Base-by-base conservation (phyloP, 2,888 invertebrate species). In the Xestia xanthographa region DNA sequence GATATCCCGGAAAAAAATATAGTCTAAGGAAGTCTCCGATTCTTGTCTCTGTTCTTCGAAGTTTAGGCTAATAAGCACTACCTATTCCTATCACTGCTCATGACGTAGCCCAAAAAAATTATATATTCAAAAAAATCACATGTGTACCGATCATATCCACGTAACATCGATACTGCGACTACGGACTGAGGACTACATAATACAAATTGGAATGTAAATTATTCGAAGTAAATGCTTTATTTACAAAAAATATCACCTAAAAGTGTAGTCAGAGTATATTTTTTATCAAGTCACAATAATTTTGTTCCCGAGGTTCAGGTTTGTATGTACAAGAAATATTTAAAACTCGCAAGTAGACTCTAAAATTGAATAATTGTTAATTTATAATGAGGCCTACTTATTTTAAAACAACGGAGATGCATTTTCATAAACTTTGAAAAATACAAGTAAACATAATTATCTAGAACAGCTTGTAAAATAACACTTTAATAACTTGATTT, bases 181-280 rank as follows among this genome's bases (percentile, higher is more conserved):
- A 90, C 86, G 92, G 92, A 94, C 92, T 93, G 93, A 93, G 92
- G 91, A 85, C 80, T 88, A 91, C 77, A 88, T 86, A 82, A 87
- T 92, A 93, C 80, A 91, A 90, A 92, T 87, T 95, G 95, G 95
- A 95, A 95, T 95, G 95, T 95, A 91, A 80, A 86, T 84, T 89
- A 92, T 89, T 91, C 86, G 85, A 93, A 92, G 89, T 95, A 95
- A 95, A 95, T 94, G 94, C 94, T 91, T 89, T 90, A 89, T 89
- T 87, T 92, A 91, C 89, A 92, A 91, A 91, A 91, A 90, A 89
- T 89, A 89, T 80, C 69, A 81, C 83, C 85, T 88, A 90, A 91
- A 91, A 91, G 81, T 84, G 84, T 86, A 79, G 79, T 83, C 85
- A 86, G 86, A 86, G 81, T 85, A 90, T 91, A 90, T 86, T 83